Percentiles rank a stretch among this genome's conserved stretches.
Conservation (phyloP, 2,113 vertebrate species). For the Larimichthys polyactis region DNA sequence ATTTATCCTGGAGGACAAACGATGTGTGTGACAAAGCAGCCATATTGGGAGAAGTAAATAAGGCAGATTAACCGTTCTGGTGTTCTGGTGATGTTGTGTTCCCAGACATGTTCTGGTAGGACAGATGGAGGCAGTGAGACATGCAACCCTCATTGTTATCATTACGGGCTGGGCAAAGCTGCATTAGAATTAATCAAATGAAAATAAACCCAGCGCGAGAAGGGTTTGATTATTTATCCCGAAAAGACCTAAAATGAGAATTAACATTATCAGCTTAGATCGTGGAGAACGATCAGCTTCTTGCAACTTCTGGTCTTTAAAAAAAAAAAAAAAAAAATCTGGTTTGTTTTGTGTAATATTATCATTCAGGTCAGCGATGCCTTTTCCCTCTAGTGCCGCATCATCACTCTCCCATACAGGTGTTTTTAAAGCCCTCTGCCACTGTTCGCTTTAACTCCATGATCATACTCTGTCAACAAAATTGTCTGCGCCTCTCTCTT, state of each 20-base stretch:
- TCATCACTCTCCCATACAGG: slow-evolving; percentile 30
- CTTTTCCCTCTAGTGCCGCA: background rate
- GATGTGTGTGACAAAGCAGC: slow-evolving; percentile 76
- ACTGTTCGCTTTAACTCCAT: slow-evolving; percentile 30
- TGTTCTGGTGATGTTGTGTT: slow-evolving; percentile 72
- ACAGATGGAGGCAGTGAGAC: slow-evolving; percentile 83
- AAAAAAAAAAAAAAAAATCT: background rate
- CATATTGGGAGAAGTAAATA: slow-evolving; percentile 81
- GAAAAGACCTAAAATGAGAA: slow-evolving; percentile 43
- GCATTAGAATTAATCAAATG: slow-evolving; percentile 71
- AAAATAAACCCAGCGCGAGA: slow-evolving; percentile 66
- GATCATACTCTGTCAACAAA: slow-evolving; percentile 39
- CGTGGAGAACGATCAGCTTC: background rate
- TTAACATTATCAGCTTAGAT: slow-evolving; percentile 2
- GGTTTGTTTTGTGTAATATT: background rate
- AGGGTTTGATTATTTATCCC: slow-evolving; percentile 45
- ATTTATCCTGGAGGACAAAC: slow-evolving; percentile 81
- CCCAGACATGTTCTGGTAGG: slow-evolving; percentile 73
- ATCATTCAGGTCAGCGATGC: slow-evolving; percentile 16
- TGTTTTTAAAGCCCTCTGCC: slow-evolving; percentile 44
- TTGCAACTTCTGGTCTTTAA: slow-evolving; percentile 18
- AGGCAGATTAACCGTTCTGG: slow-evolving; percentile 81
- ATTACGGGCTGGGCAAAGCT: slow-evolving; percentile 62
- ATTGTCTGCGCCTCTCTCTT: slow-evolving; percentile 16
- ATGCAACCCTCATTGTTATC: slow-evolving; percentile 75